Evolutionary conservation across 2,888 invertebrate species (phyloP).

Genomic region (Acanthosoma haemorrhoidale): DNA sequence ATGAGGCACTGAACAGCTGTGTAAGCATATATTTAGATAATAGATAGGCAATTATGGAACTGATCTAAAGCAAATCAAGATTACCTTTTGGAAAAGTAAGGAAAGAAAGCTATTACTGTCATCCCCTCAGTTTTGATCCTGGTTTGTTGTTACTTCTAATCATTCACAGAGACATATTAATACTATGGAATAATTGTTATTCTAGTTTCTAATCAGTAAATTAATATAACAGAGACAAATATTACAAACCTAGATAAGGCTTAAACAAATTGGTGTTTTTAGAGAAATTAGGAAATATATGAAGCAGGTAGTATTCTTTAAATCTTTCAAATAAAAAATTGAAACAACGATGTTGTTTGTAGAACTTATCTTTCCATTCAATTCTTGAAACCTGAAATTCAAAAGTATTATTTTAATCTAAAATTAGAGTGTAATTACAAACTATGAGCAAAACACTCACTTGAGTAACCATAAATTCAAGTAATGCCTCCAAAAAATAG

Average conservation of each 20-base stretch:
- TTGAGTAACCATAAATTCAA: conserved; percentile 88
- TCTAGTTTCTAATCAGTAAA: too few relatives aligned
- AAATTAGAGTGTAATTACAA: neutral
- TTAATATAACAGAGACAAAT: conserved; percentile 32
- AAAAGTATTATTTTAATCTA: neutral
- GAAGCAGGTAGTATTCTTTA: conserved; percentile 80
- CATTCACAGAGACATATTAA: too few relatives aligned
- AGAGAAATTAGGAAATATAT: conserved; percentile 84
- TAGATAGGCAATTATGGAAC: too few relatives aligned
- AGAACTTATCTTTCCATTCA: conserved; percentile 81
- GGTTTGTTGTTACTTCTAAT: too few relatives aligned
- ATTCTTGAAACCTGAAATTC: conserved; percentile 64
- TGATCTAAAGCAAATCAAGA: too few relatives aligned
- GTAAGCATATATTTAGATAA: too few relatives aligned
- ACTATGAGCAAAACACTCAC: conserved; percentile 45
- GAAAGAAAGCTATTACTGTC: too few relatives aligned
- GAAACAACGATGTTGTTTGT: conserved; percentile 77
- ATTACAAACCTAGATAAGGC: conserved; percentile 64
- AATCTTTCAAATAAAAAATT: conserved; percentile 87
- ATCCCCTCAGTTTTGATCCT: too few relatives aligned
- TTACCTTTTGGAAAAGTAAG: too few relatives aligned
- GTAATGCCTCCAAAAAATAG: conserved; percentile 78
- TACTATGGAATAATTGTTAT: too few relatives aligned
- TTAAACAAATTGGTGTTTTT: conserved; percentile 72
- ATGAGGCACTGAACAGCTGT: too few relatives aligned